Evolutionary conservation across 35 echinoderm and acorn worm species (phyloP), one percentile per base, ranked within the genome.

Genomic region (Antedon bifida): DNA sequence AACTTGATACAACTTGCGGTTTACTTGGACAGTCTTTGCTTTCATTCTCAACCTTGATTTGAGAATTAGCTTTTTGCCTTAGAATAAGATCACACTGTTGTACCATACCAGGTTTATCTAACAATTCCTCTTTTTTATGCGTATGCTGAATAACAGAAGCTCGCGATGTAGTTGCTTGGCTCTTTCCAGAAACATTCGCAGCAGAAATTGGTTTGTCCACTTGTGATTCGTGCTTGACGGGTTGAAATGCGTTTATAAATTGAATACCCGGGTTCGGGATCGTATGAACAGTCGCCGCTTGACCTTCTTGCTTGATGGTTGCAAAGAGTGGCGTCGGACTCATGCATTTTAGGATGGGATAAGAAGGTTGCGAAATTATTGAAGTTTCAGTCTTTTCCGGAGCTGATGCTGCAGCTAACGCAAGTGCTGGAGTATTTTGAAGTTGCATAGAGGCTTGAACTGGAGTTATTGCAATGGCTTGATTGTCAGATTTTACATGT

Each of bases 131-230:
- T 81, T 30, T 75, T 75, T 28, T 29, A 73, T 78, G 29, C 0
- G 95, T 99, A 81, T 99, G 91, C 33, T 99, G 95, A 36, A 99
- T 99, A 11, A 99, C 95, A 10, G 95, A 99, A 31, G 95, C 91
- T 44, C 95, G 78, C 75, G 31, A 83, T 77, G 23, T 74, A n/a
- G 9, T 51, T 81, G 44, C 33, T 34, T 0, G 73, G 35, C 39
- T 73, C 85, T 2, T 36, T 77, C 19, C 29, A 3, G 13, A 9
- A 19, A 26, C 30, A 78, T 14, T 42, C 36, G 84, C 3, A n/a
- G 74, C 77, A 56, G 84, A 45, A n/a, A 17, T 76, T 78, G 33
- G 5, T 85, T 32, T 35, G 29, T 45, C 0, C 35, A 26, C 21
- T 42, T 36, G 31, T 89, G 76, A 28, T 77, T 32, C 46, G 13